These are phyloP conservation scores for Antheraea pernyi DNA, from an alignment of 1,140 invertebrate genomes.

Conservation along the genomic window DNA sequence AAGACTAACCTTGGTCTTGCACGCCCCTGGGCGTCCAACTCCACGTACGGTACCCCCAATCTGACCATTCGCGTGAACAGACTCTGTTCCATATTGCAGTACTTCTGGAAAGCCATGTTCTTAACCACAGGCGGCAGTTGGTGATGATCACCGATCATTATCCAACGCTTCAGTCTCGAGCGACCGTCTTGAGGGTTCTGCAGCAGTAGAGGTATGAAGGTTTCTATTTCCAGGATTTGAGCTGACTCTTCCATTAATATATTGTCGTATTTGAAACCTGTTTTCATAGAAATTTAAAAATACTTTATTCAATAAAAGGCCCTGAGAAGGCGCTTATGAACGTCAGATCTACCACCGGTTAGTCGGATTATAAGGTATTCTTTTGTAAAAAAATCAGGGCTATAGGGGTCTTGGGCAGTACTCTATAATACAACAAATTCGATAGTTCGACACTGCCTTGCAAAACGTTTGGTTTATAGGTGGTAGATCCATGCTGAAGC, in stretches of 20 bases:
- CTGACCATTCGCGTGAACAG: slow-evolving; percentile 98
- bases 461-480: too few species aligned
- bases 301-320: too few species aligned
- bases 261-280: slow-evolving; percentile 98
- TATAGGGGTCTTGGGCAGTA: too few species aligned
- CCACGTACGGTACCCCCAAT: slow-evolving; percentile 97
- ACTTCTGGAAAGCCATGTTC: slow-evolving; percentile 99
- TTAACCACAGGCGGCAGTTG: slow-evolving; percentile 99
- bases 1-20: slow-evolving; percentile 87
- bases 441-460: too few species aligned
- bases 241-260: slow-evolving; percentile 99
- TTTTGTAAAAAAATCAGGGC: too few species aligned
- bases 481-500: too few species aligned
- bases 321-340: too few species aligned
- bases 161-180: slow-evolving; percentile 98
- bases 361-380: too few species aligned
- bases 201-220: slow-evolving; percentile 97
- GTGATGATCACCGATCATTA: slow-evolving; percentile 99
- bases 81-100: slow-evolving; percentile 99
- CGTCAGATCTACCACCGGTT: too few species aligned
- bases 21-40: slow-evolving; percentile 98
- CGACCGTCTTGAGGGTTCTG: slow-evolving; percentile 98
- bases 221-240: slow-evolving; percentile 99
- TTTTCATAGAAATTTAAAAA: neutral
- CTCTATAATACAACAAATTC: too few species aligned